A percentile compares a stretch with the other conserved stretches of the same genome.
These are phyloP conservation scores for Ormyrus labotus DNA, from an alignment of 2,888 invertebrate genomes.

Conservation along the genomic window DNA sequence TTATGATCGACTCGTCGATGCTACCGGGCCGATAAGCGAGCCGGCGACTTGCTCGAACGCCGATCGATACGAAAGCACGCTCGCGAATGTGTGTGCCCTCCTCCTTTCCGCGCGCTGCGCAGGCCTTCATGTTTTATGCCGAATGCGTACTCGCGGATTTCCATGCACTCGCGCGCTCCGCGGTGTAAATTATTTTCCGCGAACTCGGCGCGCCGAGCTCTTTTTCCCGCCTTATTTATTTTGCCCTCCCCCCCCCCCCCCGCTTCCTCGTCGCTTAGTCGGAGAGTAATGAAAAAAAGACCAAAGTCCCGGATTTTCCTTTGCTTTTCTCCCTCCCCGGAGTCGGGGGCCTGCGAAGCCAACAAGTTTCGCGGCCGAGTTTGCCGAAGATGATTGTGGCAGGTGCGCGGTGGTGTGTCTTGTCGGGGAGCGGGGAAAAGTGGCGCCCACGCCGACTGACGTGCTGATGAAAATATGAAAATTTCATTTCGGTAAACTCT, in stretches of 20 bases:
- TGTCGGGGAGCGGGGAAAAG: not conserved
- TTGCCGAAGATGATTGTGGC: slow-evolving; percentile 47
- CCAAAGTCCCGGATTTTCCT: not conserved
- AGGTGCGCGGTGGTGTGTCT: not conserved
- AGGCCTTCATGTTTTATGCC: not conserved
- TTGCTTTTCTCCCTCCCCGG: not conserved
- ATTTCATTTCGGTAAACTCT: slow-evolving; percentile 40
- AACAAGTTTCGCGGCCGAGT: not conserved
- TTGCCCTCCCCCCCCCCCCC: not conserved
- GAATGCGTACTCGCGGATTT: not conserved
- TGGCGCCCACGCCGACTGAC: not conserved
- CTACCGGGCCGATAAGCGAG: slow-evolving; percentile 37
- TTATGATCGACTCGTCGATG: slow-evolving; percentile 53
- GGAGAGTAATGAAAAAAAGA: slow-evolving; percentile 19
- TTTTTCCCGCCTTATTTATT: slow-evolving; percentile 12
- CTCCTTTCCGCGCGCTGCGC: not conserved
- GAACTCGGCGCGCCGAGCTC: not conserved
- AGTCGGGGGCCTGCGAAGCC: not conserved
- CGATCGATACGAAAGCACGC: slow-evolving; percentile 22
- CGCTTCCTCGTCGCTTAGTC: not conserved
- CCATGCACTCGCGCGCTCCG: not conserved
- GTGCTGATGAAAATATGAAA: slow-evolving; percentile 49
- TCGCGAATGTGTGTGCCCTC: not conserved
- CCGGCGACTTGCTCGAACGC: not conserved
- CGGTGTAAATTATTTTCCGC: slow-evolving; percentile 27